Base-by-base conservation (phyloP, 2,888 invertebrate genomes). In the Uloborus plumipes region DNA sequence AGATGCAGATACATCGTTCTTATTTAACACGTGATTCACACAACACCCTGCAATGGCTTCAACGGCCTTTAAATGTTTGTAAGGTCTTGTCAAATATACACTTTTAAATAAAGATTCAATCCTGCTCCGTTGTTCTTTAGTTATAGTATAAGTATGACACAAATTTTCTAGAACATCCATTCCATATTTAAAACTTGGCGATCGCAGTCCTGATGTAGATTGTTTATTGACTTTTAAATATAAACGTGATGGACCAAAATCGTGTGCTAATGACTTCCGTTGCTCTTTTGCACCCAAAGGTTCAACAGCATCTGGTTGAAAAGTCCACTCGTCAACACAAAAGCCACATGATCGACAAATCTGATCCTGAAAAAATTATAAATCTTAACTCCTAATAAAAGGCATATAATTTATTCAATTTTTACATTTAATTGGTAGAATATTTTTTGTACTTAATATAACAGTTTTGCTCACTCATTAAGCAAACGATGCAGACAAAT, bases 321-420 rank as follows among this genome's bases (percentile, higher is more conserved):
- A 39, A 39, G 7, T 39, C 39, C 39, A 39, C 7, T 50, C 80
- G 4, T 80, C 80, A 69, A 20, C 26, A 59, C 74, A 69, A 16
- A 72, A 20, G 16, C 80, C 80, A 80, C 80, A 80, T 31, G 58
- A 31, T 20, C 64, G 39, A 18, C 80, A 80, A 39, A 80, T 74
- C 20, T 39, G 49, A 3, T 55, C 64, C 80, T 80, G 15, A 15
- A 58, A 66, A 11, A 58, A 80, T 64, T 22, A 13, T 22, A 22
- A 61, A 26, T 39, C 16, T n/a, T 58, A 11, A 11, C 9, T 7
- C 9, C 58, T 58, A 58, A 15, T 58, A n/a, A 70, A 58, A 65
- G 9, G 20, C n/a, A 51, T 9, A 16, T 18, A 55, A 15, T 1
- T 18, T 55, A 9, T 55, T 55, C 55, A 55, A 18, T 7, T 11